Evolutionary conservation across 2,797 vertebrate species (phyloP).

Genomic region (Manis pentadactyla): DNA sequence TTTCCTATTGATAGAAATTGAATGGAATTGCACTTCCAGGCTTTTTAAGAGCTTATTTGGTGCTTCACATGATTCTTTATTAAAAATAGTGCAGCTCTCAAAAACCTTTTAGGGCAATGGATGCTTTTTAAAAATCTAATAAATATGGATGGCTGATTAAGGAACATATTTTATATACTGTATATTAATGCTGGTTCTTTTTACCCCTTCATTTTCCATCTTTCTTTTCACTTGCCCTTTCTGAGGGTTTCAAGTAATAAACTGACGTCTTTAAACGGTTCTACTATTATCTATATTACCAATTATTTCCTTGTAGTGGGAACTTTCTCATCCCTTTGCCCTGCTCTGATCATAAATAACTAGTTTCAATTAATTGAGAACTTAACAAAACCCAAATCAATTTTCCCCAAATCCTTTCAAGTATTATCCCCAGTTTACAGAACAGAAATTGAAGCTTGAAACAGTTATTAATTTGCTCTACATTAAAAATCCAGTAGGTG

Average conservation of each 20-base stretch:
- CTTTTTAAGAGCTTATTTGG: slow-evolving; percentile 72
- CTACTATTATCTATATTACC: background rate
- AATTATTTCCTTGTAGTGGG: background rate
- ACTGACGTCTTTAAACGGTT: background rate
- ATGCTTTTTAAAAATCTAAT: slow-evolving; percentile 72
- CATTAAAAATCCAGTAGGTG: background rate
- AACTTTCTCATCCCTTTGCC: background rate
- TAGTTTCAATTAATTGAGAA: background rate
- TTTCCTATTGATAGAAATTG: slow-evolving; percentile 64
- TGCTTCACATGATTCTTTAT: slow-evolving; percentile 73
- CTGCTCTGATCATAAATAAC: background rate
- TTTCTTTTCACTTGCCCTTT: slow-evolving; percentile 44
- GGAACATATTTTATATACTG: slow-evolving; percentile 62
- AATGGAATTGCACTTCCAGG: slow-evolving; percentile 71
- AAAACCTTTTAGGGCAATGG: slow-evolving; percentile 70
- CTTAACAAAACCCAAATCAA: background rate
- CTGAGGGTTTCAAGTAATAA: background rate
- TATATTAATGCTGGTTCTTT: slow-evolving; percentile 44
- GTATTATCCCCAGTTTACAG: background rate
- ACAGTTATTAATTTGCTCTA: background rate
- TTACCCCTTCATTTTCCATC: slow-evolving; percentile 33
- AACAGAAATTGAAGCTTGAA: background rate
- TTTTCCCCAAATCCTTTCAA: background rate
- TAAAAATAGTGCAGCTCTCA: slow-evolving; percentile 70
- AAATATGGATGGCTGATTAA: slow-evolving; percentile 78